These are phyloP conservation scores for Astyanax mexicanus DNA, from an alignment of 2,797 vertebrate genomes.

Conservation along the genomic window DNA sequence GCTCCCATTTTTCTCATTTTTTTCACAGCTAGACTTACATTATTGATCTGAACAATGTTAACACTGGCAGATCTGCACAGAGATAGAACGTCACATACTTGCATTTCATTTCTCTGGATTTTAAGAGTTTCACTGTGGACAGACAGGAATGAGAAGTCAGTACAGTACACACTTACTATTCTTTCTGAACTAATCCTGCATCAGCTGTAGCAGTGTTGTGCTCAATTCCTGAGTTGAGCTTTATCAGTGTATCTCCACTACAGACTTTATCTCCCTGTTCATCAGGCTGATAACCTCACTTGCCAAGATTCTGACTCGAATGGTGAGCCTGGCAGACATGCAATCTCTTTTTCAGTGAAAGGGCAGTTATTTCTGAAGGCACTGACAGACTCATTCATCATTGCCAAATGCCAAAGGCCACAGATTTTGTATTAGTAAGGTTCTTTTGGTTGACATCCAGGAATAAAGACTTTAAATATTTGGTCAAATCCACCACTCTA, in stretches of 20 bases:
- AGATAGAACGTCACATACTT: not conserved
- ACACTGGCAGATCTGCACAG: not conserved
- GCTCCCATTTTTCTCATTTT: not conserved
- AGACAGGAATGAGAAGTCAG: not conserved
- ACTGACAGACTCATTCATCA: not conserved
- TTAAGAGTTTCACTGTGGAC: not conserved
- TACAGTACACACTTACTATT: not conserved
- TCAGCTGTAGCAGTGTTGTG: not conserved
- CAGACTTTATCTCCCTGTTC: slow-evolving; percentile 19
- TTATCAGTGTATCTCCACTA: not conserved
- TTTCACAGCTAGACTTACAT: not conserved
- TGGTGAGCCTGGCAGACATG: slow-evolving; percentile 12
- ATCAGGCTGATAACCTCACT: slow-evolving; percentile 8
- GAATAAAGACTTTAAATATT: not conserved
- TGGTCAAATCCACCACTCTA: not conserved
- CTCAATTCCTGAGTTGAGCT: not conserved
- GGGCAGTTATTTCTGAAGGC: slow-evolving; percentile 21
- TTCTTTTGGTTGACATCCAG: not conserved
- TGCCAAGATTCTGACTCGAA: slow-evolving; percentile 24
- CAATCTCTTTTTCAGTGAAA: not conserved
- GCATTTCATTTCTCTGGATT: not conserved
- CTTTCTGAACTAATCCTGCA: not conserved
- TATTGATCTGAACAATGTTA: slow-evolving; percentile 10
- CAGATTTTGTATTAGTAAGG: not conserved
- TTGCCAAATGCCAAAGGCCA: slow-evolving; percentile 9